These are phyloP conservation scores for Takifugu flavidus DNA, from an alignment of 2,113 vertebrate genomes.

Conservation along the genomic window DNA sequence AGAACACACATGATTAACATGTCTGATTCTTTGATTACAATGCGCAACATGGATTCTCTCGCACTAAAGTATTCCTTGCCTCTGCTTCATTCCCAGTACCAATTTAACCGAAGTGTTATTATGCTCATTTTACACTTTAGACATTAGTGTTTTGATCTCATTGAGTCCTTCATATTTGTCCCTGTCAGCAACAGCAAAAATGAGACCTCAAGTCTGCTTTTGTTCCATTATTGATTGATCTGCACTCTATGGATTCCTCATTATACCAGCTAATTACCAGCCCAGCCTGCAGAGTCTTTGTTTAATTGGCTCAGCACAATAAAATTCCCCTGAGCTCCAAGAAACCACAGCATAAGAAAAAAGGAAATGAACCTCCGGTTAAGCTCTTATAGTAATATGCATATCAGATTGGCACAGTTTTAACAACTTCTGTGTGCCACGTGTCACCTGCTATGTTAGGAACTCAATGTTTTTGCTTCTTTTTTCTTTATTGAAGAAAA, in stretches of 20 bases:
- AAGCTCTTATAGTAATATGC: slow-evolving; percentile 2
- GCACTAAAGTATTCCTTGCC: too few species aligned
- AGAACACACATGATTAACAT: too few species aligned
- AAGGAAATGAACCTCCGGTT: slow-evolving; percentile 7
- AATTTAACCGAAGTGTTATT: slow-evolving; percentile 7
- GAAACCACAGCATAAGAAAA: slow-evolving; percentile 3
- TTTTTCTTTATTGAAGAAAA: too few species aligned
- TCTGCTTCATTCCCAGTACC: background rate
- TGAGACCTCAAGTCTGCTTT: slow-evolving; percentile 16
- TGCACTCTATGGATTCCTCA: slow-evolving; percentile 28
- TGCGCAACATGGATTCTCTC: too few species aligned
- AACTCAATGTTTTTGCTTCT: too few species aligned
- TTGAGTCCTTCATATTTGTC: slow-evolving; percentile 17
- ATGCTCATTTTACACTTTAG: background rate
- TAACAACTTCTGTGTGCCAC: too few species aligned
- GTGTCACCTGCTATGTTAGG: too few species aligned
- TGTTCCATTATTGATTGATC: slow-evolving; percentile 28
- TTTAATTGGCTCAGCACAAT: slow-evolving; percentile 36
- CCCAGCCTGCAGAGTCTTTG: slow-evolving; percentile 21
- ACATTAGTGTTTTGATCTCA: slow-evolving; percentile 1
- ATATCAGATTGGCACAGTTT: too few species aligned
- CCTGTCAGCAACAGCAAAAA: slow-evolving; percentile 20
- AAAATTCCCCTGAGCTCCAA: slow-evolving; percentile 32
- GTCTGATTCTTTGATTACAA: too few species aligned
- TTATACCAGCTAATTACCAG: slow-evolving; percentile 48